Base-by-base conservation (phyloP, 1,140 invertebrate genomes). In the Dendroctonus ponderosae region DNA sequence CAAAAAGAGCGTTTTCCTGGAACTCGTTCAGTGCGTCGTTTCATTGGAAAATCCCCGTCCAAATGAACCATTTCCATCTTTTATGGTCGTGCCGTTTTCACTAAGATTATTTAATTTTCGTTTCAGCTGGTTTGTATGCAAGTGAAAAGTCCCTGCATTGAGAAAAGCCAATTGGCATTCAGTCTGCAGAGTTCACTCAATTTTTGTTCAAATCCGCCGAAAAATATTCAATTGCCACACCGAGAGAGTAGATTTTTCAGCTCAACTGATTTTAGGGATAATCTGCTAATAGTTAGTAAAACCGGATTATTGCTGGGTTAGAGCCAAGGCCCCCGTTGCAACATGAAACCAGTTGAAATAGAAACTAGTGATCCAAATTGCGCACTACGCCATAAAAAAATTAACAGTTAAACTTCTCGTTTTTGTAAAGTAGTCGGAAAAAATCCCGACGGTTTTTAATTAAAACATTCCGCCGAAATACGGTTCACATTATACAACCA, bases 31-130 rank as follows among this genome's bases (percentile, higher is more conserved):
- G 50, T 52, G 15, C n/a, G 38, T 7, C 14, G 9, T 37, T 52
- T 26, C 8, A 52, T 52, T 52, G 38, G 50, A n/a, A 52, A 14
- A 52, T 14, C 12, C 9, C 37, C 14, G 9, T 52, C 14, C 11
- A 11, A 11, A 48, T 48, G 46, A 48, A 48, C 11, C 50, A 52
- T 9, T 9, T 15, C 8, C 11, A 56, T 11, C n/a, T n/a, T 56
- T 56, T 41, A 11, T 11, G 53, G n/a, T 26, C 53, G 37, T 9
- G 11, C 41, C 53, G 26, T n/a, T 37, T 56, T 56, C 53, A 56
- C 41, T 56, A 56, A 56, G 53, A 56, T 56, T 37, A 56, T 56
- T 56, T 56, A 56, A 56, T 56, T 56, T 56, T 40, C 53, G 7
- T 56, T 56, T 41, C 4, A 26, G 11, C n/a, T 14, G 53, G 5